Base-by-base conservation (phyloP, 2,888 invertebrate species). In the Clusia tigrina region DNA sequence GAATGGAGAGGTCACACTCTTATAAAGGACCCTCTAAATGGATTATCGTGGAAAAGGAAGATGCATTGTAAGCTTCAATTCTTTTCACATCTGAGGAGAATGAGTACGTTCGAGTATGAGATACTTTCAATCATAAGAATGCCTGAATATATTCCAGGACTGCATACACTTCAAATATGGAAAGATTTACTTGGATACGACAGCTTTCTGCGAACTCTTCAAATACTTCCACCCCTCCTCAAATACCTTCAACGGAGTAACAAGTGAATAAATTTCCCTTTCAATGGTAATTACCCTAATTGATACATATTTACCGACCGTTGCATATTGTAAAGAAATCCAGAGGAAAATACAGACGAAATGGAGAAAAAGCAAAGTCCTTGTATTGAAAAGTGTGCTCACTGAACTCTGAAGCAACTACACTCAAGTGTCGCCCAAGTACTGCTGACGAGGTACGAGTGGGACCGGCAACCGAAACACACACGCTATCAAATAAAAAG, bases 231-330 rank as follows among this genome's bases (percentile, higher is more conserved):
- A n/a, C 42, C 42, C 42, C 2, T 42, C 42, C 42, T 42, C n/a
- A 32, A 9, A 32, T 3, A 17, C 42, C 3, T 42, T 42, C 42
- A 32, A 42, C 42, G 10, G n/a, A n/a, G n/a, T n/a, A n/a, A n/a
- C n/a, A 32, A 32, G 32, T 42, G n/a, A n/a, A 15, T 17, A 12
- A 42, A 42, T 42, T 42, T 42, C 42, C 42, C 42, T 42, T 42
- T 42, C 42, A 42, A 3, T 42, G 9, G 2, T 42, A 42, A 42
- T 42, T 42, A 42, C n/a, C 42, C 42, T 42, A 42, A 42, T 42
- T 42, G 42, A 42, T 42, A 42, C 42, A 42, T n/a, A 42, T 42
- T 42, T 42, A 42, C 42, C 42, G n/a, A 42, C 10, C n/a, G n/a
- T n/a, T n/a, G n/a, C n/a, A 15, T n/a, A 42, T 42, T 42, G 42